Base-by-base conservation (phyloP, 1,140 invertebrate genomes). In the Phenacoccus solenopsis region DNA sequence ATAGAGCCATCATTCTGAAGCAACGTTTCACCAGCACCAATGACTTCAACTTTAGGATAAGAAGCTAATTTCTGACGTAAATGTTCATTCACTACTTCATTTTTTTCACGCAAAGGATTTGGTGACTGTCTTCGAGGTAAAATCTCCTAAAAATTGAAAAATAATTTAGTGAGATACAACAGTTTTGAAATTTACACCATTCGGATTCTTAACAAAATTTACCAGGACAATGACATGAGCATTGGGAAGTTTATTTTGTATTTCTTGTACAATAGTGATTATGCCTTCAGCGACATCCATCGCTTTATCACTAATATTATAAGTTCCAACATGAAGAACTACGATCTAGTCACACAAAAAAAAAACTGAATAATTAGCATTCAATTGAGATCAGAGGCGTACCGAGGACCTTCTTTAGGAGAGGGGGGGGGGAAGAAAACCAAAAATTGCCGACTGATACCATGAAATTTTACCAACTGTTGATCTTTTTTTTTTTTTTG, bases 281-380 rank as follows among this genome's bases (percentile, higher is more conserved):
- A 96, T 88, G 9, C 91, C 93, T 76, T 88, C 89, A 71, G 85
- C 83, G 24, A 94, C 85, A 80, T 94, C 82, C 74, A 90, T 87
- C 24, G 89, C 82, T 57, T 85, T 84, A 79, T 90, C 84, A 67
- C 82, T 83, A 76, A 90, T 82, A 80, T 96, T 94, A 79, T 94
- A 94, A 70, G 91, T 93, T 69, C 93, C 93, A 71, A 91, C 88
- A 79, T 89, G 84, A 9, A 96, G 76, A 32, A 96, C 90, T 74
- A 94, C 86, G 4, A 90, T 89, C 90, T 93, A 76, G n/a, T n/a
- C n/a, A n/a, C n/a, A n/a, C n/a, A n/a, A n/a, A n/a, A n/a, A n/a
- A n/a, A n/a, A n/a, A n/a, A n/a, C n/a, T n/a, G n/a, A n/a, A n/a
- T n/a, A n/a, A n/a, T n/a, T n/a, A n/a, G n/a, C n/a, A n/a, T n/a